Base-by-base conservation (phyloP, 2,113 vertebrate genomes). In the Oreotrochilus melanogaster region DNA sequence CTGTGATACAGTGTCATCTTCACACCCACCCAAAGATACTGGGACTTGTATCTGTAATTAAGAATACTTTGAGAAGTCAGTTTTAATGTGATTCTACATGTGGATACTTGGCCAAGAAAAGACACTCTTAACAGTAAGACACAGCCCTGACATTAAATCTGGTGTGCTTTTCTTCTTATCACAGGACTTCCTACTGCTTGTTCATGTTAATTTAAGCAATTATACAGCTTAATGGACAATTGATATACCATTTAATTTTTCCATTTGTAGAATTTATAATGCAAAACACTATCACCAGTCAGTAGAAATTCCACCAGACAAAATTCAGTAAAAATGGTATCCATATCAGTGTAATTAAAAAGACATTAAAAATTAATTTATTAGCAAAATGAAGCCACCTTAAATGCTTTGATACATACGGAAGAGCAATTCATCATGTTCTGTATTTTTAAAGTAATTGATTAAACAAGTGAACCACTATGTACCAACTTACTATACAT, bases 201-300 rank as follows among this genome's bases (percentile, higher is more conserved):
- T 45, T 93, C 51, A 54, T 58, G 58, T 50, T 88, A 92, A 92
- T 86, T 88, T 93, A 92, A 92, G 64, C 86, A 90, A 93, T 94
- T 92, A 78, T 7, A 42, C 42, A 73, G 82, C 86, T 79, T 95
- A 94, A 92, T 83, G 83, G 82, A 83, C 75, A 90, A 95, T 81
- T 91, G 92, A 92, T 89, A 72, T 83, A 64, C 51, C 45, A 57
- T 28, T 73, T 88, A 45, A 83, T 95, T 90, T 95, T 88, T 88
- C 82, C 88, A 80, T 86, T 96, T 94, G 42, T 64, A 90, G 75
- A 94, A 92, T 73, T 95, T 73, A 83, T 88, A 78, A 88, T 62
- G 75, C 62, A 79, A 81, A 93, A 28, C 37, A 66, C 42, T 69
- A 45, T 48, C 45, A 94, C 43, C 50, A 88, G 58, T 82, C 62